Conservation (phyloP, 2,113 vertebrate genomes). For the Octodon degus region DNA sequence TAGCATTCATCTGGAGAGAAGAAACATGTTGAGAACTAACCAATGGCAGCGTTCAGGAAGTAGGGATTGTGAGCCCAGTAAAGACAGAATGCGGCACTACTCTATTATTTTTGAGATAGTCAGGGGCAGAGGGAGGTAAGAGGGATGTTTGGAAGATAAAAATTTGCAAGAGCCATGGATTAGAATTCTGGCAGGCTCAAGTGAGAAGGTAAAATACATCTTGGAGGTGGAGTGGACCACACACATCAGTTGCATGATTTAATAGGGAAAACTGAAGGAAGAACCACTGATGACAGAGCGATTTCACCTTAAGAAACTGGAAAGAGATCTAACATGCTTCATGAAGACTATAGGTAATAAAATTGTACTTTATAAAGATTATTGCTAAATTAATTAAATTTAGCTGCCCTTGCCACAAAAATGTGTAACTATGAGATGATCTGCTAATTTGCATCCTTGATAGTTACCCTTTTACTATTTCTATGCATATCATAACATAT, state of each 20-base stretch:
- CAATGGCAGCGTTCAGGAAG: slow-evolving; percentile 49
- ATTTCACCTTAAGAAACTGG: slow-evolving; percentile 22
- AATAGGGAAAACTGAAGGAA: slow-evolving; percentile 23
- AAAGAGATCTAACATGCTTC: background rate
- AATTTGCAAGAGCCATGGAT: background rate
- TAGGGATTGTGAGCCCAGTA: background rate
- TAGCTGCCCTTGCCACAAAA: background rate
- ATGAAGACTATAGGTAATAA: background rate
- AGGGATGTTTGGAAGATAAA: slow-evolving; percentile 26
- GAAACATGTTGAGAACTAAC: slow-evolving; percentile 65
- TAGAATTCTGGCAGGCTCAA: slow-evolving; percentile 40
- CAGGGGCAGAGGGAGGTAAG: slow-evolving; percentile 25
- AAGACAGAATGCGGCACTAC: slow-evolving; percentile 45
- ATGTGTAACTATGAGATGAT: background rate
- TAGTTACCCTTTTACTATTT: background rate
- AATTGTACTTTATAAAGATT: background rate
- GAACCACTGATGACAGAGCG: background rate
- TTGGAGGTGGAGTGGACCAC: background rate
- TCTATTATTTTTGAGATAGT: slow-evolving; percentile 9
- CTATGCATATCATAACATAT: background rate
- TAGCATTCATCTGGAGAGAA: slow-evolving; percentile 68
- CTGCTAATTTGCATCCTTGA: background rate
- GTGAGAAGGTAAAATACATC: slow-evolving; percentile 37
- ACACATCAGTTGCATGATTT: background rate
- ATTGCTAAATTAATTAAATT: background rate